Base-by-base conservation (phyloP, 2,113 vertebrate species). In the Aythya baeri region DNA sequence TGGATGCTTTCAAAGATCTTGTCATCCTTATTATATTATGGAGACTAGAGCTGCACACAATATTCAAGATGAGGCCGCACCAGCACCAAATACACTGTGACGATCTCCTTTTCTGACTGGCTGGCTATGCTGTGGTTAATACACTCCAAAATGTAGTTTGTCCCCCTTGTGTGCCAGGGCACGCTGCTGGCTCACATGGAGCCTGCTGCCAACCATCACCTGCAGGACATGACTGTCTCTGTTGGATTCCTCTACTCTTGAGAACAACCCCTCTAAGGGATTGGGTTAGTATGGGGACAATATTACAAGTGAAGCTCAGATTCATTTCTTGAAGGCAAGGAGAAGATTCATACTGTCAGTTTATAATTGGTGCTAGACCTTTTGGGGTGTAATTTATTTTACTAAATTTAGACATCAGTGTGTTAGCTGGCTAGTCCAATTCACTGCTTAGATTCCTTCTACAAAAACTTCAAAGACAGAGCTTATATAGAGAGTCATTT, bases 191-290 rank as follows among this genome's bases (percentile, higher is more conserved):
- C 21, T 61, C 59, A 36, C 9, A 4, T n/a, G 22, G 59, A n/a
- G n/a, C 59, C 49, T 61, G 59, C n/a, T 61, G 21, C 34, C 13
- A 20, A 54, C 52, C 52, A 54, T 13, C 26, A 54, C 25, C 52
- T 7, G 4, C 52, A 54, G 25, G 14, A 68, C 12, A 38, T 1
- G 4, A 7, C 6, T 55, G 3, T 43, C 38, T 43, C 5, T 1
- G 3, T 7, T 11, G 49, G 9, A 89, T 31, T 63, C 12, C 8
- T 66, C 44, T 27, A 54, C 9, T 16, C 44, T 13, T 49, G 34
- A 58, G 7, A 23, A 58, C 34, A 65, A 44, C 34, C 41, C 5
- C 13, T 77, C 44, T 43, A 68, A 80, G 34, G 6, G 5, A 50
- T 13, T 49, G 12, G 8, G 4, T 80, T 74, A 34, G 26, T 43